Percentiles rank a stretch among this genome's conserved stretches.
phyloP scores from a whole-genome alignment of 2,888 invertebrate genomes.

The Hydropsyche betteni region DNA sequence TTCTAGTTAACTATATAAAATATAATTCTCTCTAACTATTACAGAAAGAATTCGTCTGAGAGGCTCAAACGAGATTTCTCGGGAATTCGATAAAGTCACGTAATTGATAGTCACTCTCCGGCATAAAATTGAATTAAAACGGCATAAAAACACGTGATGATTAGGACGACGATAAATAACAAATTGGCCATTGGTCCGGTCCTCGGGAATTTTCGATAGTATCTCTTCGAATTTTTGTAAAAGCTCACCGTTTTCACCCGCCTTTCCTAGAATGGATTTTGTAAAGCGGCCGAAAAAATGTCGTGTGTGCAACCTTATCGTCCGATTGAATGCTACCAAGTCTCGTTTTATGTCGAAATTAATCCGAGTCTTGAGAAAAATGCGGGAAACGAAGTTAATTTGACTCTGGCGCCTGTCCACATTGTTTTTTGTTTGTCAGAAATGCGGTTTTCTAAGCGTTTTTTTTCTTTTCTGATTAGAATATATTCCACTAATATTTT shows the following conservation, averaged over 20 bases:
- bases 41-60: too few species aligned
- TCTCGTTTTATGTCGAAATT: constrained; percentile 13
- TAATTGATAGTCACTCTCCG: constrained; percentile 25
- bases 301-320: neutral
- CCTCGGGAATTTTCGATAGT: constrained; percentile 26
- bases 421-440: too few species aligned
- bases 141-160: constrained; percentile 6
- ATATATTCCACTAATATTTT: too few species aligned
- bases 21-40: too few species aligned
- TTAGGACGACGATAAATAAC: constrained; percentile 38
- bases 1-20: too few species aligned
- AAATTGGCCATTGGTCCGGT: constrained; percentile 40
- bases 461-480: too few species aligned
- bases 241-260: neutral
- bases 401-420: constrained; percentile 13
- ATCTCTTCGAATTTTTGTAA: neutral
- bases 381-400: neutral
- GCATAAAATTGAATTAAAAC: constrained; percentile 19
- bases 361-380: neutral
- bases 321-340: neutral
- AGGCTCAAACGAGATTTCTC: constrained; percentile 1
- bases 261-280: neutral
- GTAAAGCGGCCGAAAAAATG: neutral
- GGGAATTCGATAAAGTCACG: constrained; percentile 1
- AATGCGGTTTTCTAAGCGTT: too few species aligned